Evolutionary conservation across 53 echinoderm and acorn worm species (phyloP).

Genomic region (Temnopleurus reevesii): DNA sequence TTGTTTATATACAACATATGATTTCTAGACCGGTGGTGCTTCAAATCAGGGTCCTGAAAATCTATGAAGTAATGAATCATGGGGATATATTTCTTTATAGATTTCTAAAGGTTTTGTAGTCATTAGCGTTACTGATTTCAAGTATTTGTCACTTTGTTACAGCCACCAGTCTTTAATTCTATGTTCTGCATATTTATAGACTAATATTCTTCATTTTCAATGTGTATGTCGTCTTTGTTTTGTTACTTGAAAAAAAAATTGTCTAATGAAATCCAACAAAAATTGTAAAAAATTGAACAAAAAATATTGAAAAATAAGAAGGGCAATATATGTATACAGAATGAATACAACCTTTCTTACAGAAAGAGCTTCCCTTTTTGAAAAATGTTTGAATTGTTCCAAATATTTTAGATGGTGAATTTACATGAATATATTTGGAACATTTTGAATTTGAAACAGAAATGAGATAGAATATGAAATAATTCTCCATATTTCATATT

Average conservation of each 20-base stretch:
- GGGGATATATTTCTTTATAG: neutral
- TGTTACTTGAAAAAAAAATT: neutral
- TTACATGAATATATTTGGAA: too few relatives aligned
- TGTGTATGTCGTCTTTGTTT: neutral
- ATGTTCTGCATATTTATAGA: neutral
- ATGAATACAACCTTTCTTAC: neutral
- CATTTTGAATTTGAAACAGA: too few relatives aligned
- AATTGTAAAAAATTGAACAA: neutral
- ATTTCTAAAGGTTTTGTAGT: neutral
- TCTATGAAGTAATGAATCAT: neutral
- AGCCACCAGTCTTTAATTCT: too few relatives aligned
- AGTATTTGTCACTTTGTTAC: too few relatives aligned
- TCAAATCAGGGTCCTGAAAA: neutral
- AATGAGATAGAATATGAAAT: neutral
- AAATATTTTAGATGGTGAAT: neutral
- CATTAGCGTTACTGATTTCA: neutral
- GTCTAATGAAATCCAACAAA: constrained; percentile 18
- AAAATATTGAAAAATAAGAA: neutral
- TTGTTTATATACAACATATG: neutral
- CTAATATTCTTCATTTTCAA: neutral
- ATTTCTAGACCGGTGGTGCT: neutral
- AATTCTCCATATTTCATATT: neutral
- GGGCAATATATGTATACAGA: neutral
- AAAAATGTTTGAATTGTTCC: neutral
- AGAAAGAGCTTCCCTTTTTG: too few relatives aligned